phyloP scores from a whole-genome alignment of 2,113 vertebrate genomes.

The Thinocorus orbignyianus region DNA sequence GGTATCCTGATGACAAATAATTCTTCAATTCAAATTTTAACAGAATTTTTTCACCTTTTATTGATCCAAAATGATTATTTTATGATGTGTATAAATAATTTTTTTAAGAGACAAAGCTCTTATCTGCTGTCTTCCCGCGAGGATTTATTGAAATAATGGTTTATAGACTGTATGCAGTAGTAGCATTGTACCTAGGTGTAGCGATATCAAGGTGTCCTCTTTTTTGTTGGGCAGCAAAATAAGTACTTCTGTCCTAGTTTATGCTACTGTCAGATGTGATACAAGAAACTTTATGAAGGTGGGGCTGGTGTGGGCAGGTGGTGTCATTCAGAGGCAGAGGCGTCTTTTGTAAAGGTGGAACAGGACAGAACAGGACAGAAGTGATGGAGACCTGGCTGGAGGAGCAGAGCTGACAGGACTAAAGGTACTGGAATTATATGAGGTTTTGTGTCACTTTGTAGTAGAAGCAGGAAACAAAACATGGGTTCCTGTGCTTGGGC shows the following conservation, averaged over 20 bases:
- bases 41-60: neutral
- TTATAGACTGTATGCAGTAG: neutral
- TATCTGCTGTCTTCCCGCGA: neutral
- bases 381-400: neutral
- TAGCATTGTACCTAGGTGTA: neutral
- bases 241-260: neutral
- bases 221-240: neutral
- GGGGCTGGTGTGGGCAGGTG: neutral
- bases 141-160: neutral
- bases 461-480: neutral
- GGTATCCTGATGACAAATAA: neutral
- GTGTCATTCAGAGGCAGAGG: neutral
- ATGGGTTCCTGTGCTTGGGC: neutral
- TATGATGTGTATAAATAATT: neutral
- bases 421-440: neutral
- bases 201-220: neutral
- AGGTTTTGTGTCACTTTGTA: neutral
- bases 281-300: neutral
- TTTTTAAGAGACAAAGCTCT: neutral
- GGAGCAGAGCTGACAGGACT: neutral
- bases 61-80: neutral
- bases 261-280: neutral
- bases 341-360: neutral
- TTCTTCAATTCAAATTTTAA: neutral
- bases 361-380: neutral